Conservation (phyloP, 2,113 vertebrate species). For the Ondatra zibethicus region DNA sequence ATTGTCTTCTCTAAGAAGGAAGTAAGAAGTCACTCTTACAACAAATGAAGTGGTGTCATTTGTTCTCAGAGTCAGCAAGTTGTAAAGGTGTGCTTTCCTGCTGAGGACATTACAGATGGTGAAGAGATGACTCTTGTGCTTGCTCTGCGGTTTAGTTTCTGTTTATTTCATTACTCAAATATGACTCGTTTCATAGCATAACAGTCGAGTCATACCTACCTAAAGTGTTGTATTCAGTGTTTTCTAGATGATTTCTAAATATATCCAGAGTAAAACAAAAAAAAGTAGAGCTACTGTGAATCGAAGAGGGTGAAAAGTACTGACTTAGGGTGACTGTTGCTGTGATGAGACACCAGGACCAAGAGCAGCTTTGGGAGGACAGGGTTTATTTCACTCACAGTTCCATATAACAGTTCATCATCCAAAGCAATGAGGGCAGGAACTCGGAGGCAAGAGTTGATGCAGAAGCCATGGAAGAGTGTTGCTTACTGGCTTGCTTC, state of each 20-base stretch:
- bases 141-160: constrained; percentile 18
- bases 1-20: constrained; percentile 21
- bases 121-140: constrained; percentile 3
- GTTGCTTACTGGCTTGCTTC: background rate
- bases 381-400: background rate
- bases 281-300: background rate
- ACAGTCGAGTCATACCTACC: constrained; percentile 5
- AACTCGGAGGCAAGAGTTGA: background rate
- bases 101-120: background rate
- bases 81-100: constrained; percentile 23
- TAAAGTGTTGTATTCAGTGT: background rate
- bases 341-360: too few species aligned
- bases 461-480: background rate
- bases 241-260: background rate
- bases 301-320: background rate
- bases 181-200: constrained; percentile 50
- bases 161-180: constrained; percentile 58
- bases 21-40: background rate
- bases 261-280: background rate
- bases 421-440: background rate
- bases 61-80: constrained; percentile 41
- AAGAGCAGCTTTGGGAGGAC: background rate
- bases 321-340: background rate
- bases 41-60: background rate
- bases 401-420: background rate